A percentile compares a stretch with the other conserved stretches of the same genome.
phyloP scores from a whole-genome alignment of 2,888 invertebrate species.

The Acanthococcus lagerstroemiae region DNA sequence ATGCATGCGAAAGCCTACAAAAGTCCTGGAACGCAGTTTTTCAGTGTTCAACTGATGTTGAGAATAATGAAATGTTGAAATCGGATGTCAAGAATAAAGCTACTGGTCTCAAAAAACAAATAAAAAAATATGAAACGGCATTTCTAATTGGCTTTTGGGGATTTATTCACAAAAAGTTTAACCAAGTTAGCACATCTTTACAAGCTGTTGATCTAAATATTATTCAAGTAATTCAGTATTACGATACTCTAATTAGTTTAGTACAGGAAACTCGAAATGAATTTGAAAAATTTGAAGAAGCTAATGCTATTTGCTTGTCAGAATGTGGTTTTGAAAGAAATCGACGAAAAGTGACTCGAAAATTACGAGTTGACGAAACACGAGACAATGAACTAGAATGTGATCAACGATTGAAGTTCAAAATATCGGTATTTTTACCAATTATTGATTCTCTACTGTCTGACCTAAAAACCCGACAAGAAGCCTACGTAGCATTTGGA shows the following conservation, averaged over 20 bases:
- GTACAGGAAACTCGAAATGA: neutral
- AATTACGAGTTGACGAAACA: neutral
- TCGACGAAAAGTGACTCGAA: neutral
- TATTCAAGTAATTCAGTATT: neutral
- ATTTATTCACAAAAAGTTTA: slow-evolving; percentile 6
- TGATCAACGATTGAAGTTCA: neutral
- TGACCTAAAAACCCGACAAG: neutral
- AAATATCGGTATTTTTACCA: slow-evolving; percentile 8
- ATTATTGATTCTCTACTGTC: slow-evolving; percentile 11
- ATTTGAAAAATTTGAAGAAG: slow-evolving; percentile 14
- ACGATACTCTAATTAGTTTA: neutral
- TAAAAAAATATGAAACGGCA: slow-evolving; percentile 6
- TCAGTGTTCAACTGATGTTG: neutral
- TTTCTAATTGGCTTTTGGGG: slow-evolving; percentile 10
- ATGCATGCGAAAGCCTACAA: slow-evolving; percentile 22
- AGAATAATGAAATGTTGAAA: slow-evolving; percentile 9
- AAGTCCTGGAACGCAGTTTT: slow-evolving; percentile 5
- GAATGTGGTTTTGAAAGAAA: neutral
- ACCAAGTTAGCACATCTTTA: slow-evolving; percentile 8
- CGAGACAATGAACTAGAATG: neutral
- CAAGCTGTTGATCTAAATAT: slow-evolving; percentile 17
- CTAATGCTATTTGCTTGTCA: neutral
- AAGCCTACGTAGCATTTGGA: slow-evolving; percentile 1
- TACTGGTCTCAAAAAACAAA: neutral
- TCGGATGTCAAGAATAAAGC: slow-evolving; percentile 1